Percentiles rank a stretch among this genome's conserved stretches.
Evolutionary conservation across 1,140 invertebrate genomes (phyloP).

Genomic region (Lepidurus apus): DNA sequence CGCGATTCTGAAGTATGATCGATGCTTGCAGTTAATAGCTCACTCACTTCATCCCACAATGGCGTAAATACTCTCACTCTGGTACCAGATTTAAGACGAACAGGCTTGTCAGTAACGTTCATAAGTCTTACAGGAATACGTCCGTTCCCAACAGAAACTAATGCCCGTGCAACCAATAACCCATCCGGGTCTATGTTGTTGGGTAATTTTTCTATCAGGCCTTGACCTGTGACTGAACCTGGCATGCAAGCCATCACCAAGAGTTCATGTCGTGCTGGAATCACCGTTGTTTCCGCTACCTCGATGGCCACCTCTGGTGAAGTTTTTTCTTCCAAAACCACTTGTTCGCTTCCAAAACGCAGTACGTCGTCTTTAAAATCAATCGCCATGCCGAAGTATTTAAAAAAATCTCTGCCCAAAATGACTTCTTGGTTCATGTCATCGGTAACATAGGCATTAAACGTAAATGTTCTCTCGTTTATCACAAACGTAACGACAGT

Average conservation of each 20-base stretch:
- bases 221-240: constrained; percentile 4
- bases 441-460: background rate
- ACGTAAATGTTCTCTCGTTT: background rate
- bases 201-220: constrained; percentile 1
- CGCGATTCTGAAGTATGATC: background rate
- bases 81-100: background rate
- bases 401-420: background rate
- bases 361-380: background rate
- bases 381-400: constrained; percentile 1
- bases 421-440: background rate
- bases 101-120: background rate
- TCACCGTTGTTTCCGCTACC: background rate
- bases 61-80: background rate
- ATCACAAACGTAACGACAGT: constrained; percentile 1
- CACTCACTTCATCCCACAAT: background rate
- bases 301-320: background rate
- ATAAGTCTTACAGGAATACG: background rate
- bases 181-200: background rate
- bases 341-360: background rate
- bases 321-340: background rate
- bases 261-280: background rate
- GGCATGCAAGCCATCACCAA: background rate
- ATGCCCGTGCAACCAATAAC: background rate
- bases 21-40: background rate
- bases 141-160: constrained; percentile 5